Conservation (phyloP, 2,113 vertebrate genomes). For the Diphyllodes magnificus region DNA sequence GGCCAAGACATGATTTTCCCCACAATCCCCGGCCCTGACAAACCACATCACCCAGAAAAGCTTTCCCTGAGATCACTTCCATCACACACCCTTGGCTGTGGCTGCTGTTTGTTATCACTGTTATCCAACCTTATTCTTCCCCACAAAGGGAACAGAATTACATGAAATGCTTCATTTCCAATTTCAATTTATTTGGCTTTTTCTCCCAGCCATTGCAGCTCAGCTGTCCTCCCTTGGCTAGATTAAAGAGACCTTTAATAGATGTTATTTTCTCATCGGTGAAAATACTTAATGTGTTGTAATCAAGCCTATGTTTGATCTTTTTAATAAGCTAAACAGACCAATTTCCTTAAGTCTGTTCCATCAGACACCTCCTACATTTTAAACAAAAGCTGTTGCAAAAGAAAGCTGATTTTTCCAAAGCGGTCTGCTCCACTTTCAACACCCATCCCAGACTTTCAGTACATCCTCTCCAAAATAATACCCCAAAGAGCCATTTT, state of each 20-base stretch:
- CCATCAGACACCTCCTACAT: background rate
- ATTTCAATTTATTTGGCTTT: background rate
- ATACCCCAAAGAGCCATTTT: background rate
- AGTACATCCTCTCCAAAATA: background rate
- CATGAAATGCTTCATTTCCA: conserved; percentile 38
- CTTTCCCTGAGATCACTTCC: background rate
- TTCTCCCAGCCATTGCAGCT: background rate
- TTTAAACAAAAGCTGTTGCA: background rate
- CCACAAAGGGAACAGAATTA: background rate
- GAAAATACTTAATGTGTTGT: background rate
- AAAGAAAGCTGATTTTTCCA: background rate
- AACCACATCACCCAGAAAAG: background rate
- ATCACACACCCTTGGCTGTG: background rate
- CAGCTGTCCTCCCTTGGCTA: background rate
- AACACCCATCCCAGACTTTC: background rate
- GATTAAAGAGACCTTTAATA: conserved; percentile 18
- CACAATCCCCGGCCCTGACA: background rate
- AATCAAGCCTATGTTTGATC: conserved; percentile 35
- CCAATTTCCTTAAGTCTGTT: background rate
- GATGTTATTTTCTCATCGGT: background rate
- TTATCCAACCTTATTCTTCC: conserved; percentile 13
- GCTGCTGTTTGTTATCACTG: conserved; percentile 3
- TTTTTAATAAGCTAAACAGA: conserved; percentile 24
- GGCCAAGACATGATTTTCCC: background rate
- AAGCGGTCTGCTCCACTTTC: background rate